A percentile compares a stretch with the other conserved stretches of the same genome.
phyloP scores from a whole-genome alignment of 2,888 invertebrate species.

The Ceriagrion tenellum region DNA sequence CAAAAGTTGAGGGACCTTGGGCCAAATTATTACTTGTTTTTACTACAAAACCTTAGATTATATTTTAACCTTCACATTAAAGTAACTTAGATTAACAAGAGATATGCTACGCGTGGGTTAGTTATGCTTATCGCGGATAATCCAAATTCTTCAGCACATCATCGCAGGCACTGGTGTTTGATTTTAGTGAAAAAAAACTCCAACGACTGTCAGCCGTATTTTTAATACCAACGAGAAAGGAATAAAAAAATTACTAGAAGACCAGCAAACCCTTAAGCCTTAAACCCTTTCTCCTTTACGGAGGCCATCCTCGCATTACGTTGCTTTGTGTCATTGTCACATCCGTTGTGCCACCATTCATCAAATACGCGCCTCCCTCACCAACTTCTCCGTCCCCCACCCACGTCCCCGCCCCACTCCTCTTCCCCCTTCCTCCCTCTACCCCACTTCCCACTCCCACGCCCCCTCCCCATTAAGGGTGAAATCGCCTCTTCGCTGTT shows the following conservation, averaged over 20 bases:
- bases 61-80: no score
- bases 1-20: no score
- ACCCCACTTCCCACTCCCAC: constrained; percentile 3
- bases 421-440: background rate
- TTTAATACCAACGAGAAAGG: no score
- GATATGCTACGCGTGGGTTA: no score
- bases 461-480: constrained; percentile 34
- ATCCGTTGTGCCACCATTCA: background rate
- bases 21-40: no score
- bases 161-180: no score
- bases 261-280: background rate
- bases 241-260: background rate
- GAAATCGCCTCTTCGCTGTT: background rate
- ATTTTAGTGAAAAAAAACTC: no score
- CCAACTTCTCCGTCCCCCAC: background rate
- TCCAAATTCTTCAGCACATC: no score
- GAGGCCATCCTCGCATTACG: background rate
- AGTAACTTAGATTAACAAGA: no score
- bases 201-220: no score
- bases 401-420: background rate
- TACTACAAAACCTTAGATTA: no score
- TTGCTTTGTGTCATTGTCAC: background rate
- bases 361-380: background rate
- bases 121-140: no score
- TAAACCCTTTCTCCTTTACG: background rate